phyloP scores from a whole-genome alignment of 2,797 vertebrate genomes.

The Halcyon leucocephala region DNA sequence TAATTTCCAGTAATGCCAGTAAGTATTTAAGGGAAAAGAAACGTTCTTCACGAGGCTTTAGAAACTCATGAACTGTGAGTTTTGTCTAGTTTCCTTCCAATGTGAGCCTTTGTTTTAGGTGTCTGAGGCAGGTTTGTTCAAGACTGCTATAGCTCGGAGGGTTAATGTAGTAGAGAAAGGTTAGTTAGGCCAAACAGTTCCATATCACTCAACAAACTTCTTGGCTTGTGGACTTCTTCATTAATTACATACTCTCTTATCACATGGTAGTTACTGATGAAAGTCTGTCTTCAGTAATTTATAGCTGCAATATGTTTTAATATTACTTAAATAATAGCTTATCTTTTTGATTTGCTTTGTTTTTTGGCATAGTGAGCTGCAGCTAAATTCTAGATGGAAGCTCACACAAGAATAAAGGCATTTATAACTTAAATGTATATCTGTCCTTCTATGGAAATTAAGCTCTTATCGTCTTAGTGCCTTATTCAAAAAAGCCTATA shows the following conservation, averaged over 20 bases:
- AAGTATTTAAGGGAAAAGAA: not conserved
- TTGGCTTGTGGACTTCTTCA: not conserved
- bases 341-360: not conserved
- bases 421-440: not conserved
- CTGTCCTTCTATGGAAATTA: constrained; percentile 15
- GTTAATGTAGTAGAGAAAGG: not conserved
- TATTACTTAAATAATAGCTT: not conserved
- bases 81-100: not conserved
- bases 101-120: not conserved
- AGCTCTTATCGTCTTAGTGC: not conserved
- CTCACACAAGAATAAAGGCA: not conserved
- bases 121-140: not conserved
- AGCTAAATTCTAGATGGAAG: not conserved
- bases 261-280: not conserved
- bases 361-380: not conserved
- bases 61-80: not conserved
- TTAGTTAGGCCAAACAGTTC: not conserved
- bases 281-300: not conserved
- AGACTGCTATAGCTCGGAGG: not conserved
- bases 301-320: not conserved
- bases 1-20: not conserved
- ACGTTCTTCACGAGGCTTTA: not conserved
- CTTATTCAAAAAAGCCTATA: not conserved
- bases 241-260: not conserved
- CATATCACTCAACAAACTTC: not conserved